Conservation (phyloP, 2,888 invertebrate species). For the Flexamia atlantica region DNA sequence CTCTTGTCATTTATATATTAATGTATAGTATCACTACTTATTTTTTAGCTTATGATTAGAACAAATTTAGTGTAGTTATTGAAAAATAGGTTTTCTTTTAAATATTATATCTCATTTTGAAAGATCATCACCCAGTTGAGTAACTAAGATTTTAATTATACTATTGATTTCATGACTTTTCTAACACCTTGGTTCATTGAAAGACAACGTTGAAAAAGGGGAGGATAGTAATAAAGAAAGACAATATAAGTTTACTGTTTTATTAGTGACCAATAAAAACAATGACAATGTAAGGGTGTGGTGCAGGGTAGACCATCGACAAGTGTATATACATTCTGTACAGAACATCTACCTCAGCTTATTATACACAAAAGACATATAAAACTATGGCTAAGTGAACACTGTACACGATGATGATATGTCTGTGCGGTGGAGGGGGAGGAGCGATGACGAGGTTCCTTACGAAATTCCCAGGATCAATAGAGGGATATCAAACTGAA, state of each 20-base stretch:
- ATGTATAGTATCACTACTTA: too few relatives aligned
- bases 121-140: too few relatives aligned
- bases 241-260: conserved; percentile 29
- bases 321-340: conserved; percentile 59
- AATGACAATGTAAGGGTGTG: conserved; percentile 60
- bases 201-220: too few relatives aligned
- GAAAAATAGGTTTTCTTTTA: too few relatives aligned
- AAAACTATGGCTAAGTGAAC: conserved; percentile 67
- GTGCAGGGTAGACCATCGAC: conserved; percentile 57
- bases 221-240: background rate
- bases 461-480: conserved; percentile 30
- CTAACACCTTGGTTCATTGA: too few relatives aligned
- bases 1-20: too few relatives aligned
- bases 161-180: too few relatives aligned
- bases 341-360: conserved; percentile 57
- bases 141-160: too few relatives aligned
- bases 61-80: too few relatives aligned
- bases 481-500: background rate
- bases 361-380: conserved; percentile 69
- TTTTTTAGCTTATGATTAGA: too few relatives aligned
- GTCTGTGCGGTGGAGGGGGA: conserved; percentile 60
- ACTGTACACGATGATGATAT: conserved; percentile 70
- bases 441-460: background rate
- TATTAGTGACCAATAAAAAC: conserved; percentile 64
- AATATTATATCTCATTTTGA: too few relatives aligned